Evolutionary conservation across 1,140 invertebrate genomes (phyloP), one percentile per base, ranked within the genome.

Genomic region (Pseudobourletiella spinata): DNA sequence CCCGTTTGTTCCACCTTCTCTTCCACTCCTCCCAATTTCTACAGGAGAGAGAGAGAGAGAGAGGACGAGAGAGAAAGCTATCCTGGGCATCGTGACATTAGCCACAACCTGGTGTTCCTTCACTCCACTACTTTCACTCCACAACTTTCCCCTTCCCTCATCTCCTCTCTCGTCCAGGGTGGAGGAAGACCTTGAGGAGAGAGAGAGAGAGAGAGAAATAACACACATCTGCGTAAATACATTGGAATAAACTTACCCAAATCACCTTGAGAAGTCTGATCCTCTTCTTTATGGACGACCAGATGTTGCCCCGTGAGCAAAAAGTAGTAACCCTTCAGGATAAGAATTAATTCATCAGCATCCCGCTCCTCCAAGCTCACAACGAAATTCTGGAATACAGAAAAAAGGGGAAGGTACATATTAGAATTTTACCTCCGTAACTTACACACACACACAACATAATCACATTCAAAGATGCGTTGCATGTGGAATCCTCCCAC

Each of bases 301-400:
- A 61, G 50, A 43, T 26, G 56, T 51, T 68, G 70, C 55, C 71
- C 72, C n/a, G 72, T 71, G 14, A 79, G 73, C 18, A 81, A 73
- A 20, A 71, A 72, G 66, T 76, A 79, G 70, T 80, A 81, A 54
- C 90, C 89, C 65, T 84, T 81, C 4, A 91, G 78, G 35, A 91
- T 83, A 16, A 89, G 76, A 20, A 88, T 84, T 73, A 92, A 84
- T 74, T 93, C 89, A 60, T 84, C 83, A 0, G 87, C 86, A 76
- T 93, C 89, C 20, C 85, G 79, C 70, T 89, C 88, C 71, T 92
- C 86, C 77, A 92, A 82, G n/a, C 80, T 82, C 61, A 90, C 80
- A 54, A 80, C 79, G 4, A 88, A 76, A 29, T 82, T 81, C 72
- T 86, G 77, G 64, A 69, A 26, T 50, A 44, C 50, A 51, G 24